Evolutionary conservation across 2,113 vertebrate species (phyloP).

Genomic region (Phalacrocorax aristotelis): DNA sequence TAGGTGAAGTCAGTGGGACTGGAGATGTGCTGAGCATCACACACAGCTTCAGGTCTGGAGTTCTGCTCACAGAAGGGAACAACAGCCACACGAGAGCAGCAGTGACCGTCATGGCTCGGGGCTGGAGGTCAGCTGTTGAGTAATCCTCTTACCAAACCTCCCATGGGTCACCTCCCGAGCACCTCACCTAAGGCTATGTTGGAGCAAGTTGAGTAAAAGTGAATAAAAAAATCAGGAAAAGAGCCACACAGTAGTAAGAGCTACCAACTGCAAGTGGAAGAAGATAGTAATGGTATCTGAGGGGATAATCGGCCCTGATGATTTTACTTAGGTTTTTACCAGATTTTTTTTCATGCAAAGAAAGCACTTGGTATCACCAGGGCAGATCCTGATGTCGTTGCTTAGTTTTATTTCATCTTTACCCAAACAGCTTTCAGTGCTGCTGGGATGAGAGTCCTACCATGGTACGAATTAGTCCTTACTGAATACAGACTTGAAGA

Average conservation of each 20-base stretch:
- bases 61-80: neutral
- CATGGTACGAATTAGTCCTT: neutral
- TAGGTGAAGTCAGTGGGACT: neutral
- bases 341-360: neutral
- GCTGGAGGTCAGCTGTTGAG: neutral
- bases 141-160: neutral
- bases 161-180: neutral
- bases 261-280: neutral
- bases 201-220: neutral
- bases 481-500: neutral
- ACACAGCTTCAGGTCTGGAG: neutral
- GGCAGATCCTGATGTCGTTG: neutral
- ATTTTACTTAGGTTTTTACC: neutral
- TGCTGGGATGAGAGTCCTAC: neutral
- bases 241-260: neutral
- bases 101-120: neutral
- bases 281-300: neutral
- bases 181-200: neutral
- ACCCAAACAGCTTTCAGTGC: neutral
- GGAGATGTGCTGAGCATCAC: neutral
- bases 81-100: neutral
- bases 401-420: neutral
- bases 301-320: neutral
- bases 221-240: neutral
- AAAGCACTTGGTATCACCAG: neutral